These are phyloP conservation scores for Galeopsomyia nigrocyanea DNA, from an alignment of 2,888 invertebrate species.

Conservation along the genomic window DNA sequence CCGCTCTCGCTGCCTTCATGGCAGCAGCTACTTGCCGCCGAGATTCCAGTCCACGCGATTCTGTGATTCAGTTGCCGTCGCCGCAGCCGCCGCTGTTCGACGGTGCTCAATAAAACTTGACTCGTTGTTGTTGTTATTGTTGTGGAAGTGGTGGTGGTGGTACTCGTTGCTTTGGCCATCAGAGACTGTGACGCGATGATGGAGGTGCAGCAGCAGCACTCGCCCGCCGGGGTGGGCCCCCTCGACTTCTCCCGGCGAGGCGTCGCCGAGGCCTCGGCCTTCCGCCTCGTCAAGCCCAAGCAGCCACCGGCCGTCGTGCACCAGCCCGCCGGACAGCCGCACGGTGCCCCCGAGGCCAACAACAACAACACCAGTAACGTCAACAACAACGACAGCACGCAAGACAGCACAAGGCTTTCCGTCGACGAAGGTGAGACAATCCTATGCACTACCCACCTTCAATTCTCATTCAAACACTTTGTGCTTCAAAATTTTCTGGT, in stretches of 20 bases:
- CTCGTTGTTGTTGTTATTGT: not conserved
- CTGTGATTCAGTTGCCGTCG: too few relatives aligned
- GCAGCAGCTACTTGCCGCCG: too few relatives aligned
- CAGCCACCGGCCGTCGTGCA: slow-evolving; percentile 55
- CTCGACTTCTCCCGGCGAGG: slow-evolving; percentile 67
- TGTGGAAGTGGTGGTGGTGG: too few relatives aligned
- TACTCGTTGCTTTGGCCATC: too few relatives aligned
- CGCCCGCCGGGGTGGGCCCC: slow-evolving; percentile 67
- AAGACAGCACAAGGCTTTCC: slow-evolving; percentile 41
- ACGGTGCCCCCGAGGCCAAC: not conserved
- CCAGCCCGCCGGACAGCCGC: slow-evolving; percentile 36
- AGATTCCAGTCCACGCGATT: too few relatives aligned
- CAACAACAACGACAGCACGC: slow-evolving; percentile 28
- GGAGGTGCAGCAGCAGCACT: slow-evolving; percentile 65
- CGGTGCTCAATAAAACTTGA: too few relatives aligned
- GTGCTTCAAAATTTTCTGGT: too few relatives aligned
- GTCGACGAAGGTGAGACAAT: slow-evolving; percentile 47
- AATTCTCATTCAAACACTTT: too few relatives aligned
- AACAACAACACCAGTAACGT: slow-evolving; percentile 13
- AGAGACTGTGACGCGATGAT: slow-evolving; percentile 47
- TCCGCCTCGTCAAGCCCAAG: slow-evolving; percentile 66
- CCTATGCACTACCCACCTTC: not conserved
- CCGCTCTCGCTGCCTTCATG: too few relatives aligned
- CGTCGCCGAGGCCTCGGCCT: slow-evolving; percentile 66
- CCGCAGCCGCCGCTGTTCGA: not conserved